phyloP scores from a whole-genome alignment of 2,888 invertebrate genomes.

The Tiliacea aurago region DNA sequence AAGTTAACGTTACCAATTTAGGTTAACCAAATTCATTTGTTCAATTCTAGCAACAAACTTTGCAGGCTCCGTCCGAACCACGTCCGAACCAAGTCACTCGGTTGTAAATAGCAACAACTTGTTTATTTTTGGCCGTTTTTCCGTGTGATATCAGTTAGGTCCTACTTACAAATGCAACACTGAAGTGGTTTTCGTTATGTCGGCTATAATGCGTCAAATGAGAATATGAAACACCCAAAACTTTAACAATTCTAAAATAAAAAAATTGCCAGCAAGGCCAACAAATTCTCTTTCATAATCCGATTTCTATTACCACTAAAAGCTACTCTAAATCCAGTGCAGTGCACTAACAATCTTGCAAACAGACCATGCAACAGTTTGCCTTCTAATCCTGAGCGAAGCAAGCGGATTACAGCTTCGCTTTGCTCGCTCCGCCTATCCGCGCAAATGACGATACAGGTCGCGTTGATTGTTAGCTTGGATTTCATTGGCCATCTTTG shows the following conservation, averaged over 20 bases:
- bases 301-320: neutral
- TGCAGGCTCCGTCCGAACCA: too few relatives aligned
- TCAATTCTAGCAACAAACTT: too few relatives aligned
- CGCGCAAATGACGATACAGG: constrained; percentile 15
- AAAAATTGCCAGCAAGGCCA: rapidly evolving
- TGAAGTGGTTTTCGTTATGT: neutral
- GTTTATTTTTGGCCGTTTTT: too few relatives aligned
- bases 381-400: constrained; percentile 29
- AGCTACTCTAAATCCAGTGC: constrained; percentile 2
- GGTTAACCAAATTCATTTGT: too few relatives aligned
- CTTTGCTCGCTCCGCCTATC: constrained; percentile 13
- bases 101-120: too few relatives aligned
- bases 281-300: neutral
- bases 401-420: constrained; percentile 37
- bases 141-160: too few relatives aligned
- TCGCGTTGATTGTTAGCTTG: neutral
- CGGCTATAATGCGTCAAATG: neutral
- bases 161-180: neutral
- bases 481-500: constrained; percentile 2
- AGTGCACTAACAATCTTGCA: constrained; percentile 22
- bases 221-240: neutral
- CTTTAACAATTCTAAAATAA: neutral
- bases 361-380: constrained; percentile 45
- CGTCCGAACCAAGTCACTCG: too few relatives aligned
- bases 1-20: too few relatives aligned